phyloP scores from a whole-genome alignment of 2,113 vertebrate genomes.

The Platichthys stellatus region DNA sequence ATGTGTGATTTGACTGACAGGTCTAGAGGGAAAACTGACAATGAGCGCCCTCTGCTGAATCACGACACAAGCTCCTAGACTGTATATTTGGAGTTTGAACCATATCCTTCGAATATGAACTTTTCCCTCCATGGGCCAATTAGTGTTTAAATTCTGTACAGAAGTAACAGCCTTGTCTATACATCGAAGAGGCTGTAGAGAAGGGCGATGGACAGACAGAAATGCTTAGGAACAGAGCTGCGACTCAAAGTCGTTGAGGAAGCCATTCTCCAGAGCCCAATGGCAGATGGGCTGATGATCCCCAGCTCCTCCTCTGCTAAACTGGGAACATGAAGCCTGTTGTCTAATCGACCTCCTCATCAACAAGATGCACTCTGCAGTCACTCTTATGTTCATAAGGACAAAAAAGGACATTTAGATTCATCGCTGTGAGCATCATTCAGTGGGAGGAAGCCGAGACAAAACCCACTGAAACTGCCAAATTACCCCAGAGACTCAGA shows the following conservation, averaged over 20 bases:
- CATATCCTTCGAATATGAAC: no score
- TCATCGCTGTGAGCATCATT: slow-evolving; percentile 52
- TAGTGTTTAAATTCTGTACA: no score
- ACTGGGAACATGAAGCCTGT: slow-evolving; percentile 69
- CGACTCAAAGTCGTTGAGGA: slow-evolving; percentile 40
- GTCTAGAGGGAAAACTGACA: no score
- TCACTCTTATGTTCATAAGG: slow-evolving; percentile 65
- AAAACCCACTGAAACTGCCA: slow-evolving; percentile 53
- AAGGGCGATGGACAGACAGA: slow-evolving; percentile 8
- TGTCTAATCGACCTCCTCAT: slow-evolving; percentile 73
- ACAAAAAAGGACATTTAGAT: slow-evolving; percentile 52
- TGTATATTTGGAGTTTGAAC: no score
- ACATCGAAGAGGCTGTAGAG: background rate
- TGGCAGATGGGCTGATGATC: slow-evolving; percentile 68
- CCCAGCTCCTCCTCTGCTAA: slow-evolving; percentile 57
- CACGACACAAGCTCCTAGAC: no score
- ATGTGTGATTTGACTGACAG: no score
- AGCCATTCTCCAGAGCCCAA: slow-evolving; percentile 56
- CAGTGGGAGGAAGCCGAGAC: slow-evolving; percentile 49
- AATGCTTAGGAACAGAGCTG: background rate
- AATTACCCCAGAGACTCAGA: slow-evolving; percentile 60
- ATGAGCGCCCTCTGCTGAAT: no score
- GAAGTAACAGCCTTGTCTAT: no score
- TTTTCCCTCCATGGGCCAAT: no score
- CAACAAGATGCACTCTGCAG: slow-evolving; percentile 71